These are phyloP conservation scores for Stegodyphus dumicola DNA, from an alignment of 1,140 invertebrate genomes.

Conservation along the genomic window DNA sequence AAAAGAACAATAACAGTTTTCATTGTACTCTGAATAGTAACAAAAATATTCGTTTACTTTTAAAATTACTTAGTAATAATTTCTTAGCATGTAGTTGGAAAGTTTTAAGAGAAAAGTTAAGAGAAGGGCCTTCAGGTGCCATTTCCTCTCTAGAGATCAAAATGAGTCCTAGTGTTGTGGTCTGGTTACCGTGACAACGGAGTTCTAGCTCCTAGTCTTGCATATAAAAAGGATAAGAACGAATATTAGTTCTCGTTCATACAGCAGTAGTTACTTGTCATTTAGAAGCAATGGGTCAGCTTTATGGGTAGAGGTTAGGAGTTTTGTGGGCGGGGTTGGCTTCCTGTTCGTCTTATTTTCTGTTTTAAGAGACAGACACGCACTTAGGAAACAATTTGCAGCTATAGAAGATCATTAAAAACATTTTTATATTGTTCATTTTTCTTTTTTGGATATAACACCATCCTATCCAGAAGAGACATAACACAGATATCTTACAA, in stretches of 20 bases:
- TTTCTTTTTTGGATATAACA: too few species aligned
- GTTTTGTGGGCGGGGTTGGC: background rate
- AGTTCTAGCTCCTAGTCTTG: slow-evolving; percentile 13
- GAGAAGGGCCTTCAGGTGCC: background rate
- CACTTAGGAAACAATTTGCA: background rate
- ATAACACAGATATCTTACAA: too few species aligned
- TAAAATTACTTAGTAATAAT: too few species aligned
- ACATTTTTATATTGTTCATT: too few species aligned
- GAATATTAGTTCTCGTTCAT: background rate
- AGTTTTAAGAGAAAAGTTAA: too few species aligned
- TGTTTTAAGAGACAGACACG: background rate
- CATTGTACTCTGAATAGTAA: too few species aligned
- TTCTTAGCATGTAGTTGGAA: too few species aligned
- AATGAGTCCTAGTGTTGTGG: slow-evolving; percentile 21
- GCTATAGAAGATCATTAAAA: too few species aligned
- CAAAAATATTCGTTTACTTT: too few species aligned
- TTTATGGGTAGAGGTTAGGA: slow-evolving; percentile 27
- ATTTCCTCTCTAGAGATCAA: background rate
- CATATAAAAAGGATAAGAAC: slow-evolving; percentile 16
- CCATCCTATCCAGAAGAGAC: too few species aligned
- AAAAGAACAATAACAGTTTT: too few species aligned
- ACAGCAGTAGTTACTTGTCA: background rate
- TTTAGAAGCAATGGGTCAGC: background rate
- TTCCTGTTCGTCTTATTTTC: slow-evolving; percentile 24
- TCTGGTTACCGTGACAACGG: slow-evolving; percentile 18